Percentiles rank a stretch among this genome's conserved stretches.
These are phyloP conservation scores for Cactoblastis cactorum DNA, from an alignment of 2,888 invertebrate genomes.

Conservation along the genomic window DNA sequence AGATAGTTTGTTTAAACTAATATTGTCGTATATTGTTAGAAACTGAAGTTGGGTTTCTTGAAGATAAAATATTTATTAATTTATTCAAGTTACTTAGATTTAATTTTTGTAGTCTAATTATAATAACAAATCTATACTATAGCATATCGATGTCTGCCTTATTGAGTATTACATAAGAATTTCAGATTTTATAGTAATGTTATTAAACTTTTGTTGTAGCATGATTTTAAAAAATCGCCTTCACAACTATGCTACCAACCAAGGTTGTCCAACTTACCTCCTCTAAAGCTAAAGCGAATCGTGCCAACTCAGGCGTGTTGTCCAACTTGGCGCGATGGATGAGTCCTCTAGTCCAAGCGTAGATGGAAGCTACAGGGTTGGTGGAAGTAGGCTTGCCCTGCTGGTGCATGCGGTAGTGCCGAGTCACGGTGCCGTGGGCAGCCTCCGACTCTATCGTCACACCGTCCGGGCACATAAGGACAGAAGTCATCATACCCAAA, in stretches of 20 bases:
- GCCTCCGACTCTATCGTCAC: slow-evolving; percentile 95
- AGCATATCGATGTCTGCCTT: no score
- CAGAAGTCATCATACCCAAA: slow-evolving; percentile 94
- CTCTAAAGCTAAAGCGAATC: slow-evolving; percentile 86
- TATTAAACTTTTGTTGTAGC: no score
- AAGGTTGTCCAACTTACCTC: no score
- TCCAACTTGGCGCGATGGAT: slow-evolving; percentile 91
- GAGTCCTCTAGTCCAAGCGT: slow-evolving; percentile 93
- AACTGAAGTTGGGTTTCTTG: not conserved
- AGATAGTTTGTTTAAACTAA: not conserved
- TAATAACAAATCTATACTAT: no score
- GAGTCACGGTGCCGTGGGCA: slow-evolving; percentile 94
- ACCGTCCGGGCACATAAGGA: slow-evolving; percentile 90
- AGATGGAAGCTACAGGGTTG: slow-evolving; percentile 94
- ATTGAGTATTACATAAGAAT: no score
- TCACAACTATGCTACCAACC: no score
- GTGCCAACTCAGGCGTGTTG: slow-evolving; percentile 84
- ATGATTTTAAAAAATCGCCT: no score
- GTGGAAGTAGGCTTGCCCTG: slow-evolving; percentile 92
- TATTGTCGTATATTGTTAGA: no score
- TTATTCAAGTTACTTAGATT: no score
- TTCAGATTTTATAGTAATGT: no score
- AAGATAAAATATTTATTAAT: no score
- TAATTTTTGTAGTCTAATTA: no score
- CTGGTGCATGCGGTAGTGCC: slow-evolving; percentile 93